Percentiles rank a stretch among this genome's conserved stretches.
phyloP scores from a whole-genome alignment of 1,140 invertebrate species.

The Holotrichia oblita region DNA sequence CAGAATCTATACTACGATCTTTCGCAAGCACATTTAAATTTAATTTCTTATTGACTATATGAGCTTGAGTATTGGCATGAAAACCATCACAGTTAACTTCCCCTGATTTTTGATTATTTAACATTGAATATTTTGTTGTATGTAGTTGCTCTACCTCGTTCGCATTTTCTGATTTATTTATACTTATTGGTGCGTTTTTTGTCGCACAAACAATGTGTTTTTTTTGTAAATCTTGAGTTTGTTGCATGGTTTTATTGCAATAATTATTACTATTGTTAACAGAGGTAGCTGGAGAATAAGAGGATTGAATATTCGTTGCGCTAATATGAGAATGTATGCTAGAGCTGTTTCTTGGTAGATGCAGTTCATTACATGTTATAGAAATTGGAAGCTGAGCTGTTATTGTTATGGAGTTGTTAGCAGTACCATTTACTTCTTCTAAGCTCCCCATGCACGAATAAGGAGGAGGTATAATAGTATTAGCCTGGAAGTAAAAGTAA shows the following conservation, averaged over 20 bases:
- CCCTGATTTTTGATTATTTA: slow-evolving; percentile 38
- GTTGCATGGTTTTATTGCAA: neutral
- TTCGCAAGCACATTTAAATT: slow-evolving; percentile 36
- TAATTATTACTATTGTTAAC: neutral
- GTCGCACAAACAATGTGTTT: neutral
- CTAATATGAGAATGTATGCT: slow-evolving; percentile 43
- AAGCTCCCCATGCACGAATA: slow-evolving; percentile 82
- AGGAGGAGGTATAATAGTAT: slow-evolving; percentile 80
- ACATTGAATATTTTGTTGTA: neutral
- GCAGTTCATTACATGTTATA: slow-evolving; percentile 43
- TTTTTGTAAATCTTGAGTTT: slow-evolving; percentile 26
- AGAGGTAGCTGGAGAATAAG: neutral
- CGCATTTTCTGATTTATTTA: neutral
- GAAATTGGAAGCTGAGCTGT: slow-evolving; percentile 40
- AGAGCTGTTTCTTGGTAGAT: slow-evolving; percentile 39
- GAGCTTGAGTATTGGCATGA: slow-evolving; percentile 38
- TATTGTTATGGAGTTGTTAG: slow-evolving; percentile 29
- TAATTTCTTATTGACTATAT: slow-evolving; percentile 40
- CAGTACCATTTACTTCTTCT: slow-evolving; percentile 64
- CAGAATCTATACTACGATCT: slow-evolving; percentile 53
- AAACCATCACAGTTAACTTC: slow-evolving; percentile 48
- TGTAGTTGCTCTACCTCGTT: neutral
- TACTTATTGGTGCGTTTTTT: neutral
- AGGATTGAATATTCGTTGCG: slow-evolving; percentile 26
- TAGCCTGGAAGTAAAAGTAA: slow-evolving; percentile 65